Conservation (phyloP, 2,797 vertebrate genomes). For the Tamandua tetradactyla region DNA sequence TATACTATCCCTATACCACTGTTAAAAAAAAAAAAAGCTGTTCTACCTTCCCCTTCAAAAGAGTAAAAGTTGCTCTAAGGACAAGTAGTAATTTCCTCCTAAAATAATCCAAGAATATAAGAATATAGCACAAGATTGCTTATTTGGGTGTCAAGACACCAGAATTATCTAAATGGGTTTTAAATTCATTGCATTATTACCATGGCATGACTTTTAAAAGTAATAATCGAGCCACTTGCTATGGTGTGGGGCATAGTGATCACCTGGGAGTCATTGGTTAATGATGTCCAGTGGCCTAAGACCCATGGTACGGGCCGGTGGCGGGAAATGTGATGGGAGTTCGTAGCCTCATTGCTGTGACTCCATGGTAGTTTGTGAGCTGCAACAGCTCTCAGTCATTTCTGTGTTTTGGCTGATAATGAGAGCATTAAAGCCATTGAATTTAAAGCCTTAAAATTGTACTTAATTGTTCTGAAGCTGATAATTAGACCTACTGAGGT, state of each 20-base stretch:
- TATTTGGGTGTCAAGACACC: background rate
- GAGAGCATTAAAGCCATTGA: background rate
- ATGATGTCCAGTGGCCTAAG: background rate
- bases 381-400: background rate
- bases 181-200: background rate
- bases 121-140: background rate
- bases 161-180: background rate
- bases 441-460: slow-evolving; percentile 32
- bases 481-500: slow-evolving; percentile 32
- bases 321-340: background rate
- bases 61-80: background rate
- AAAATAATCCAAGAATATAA: background rate
- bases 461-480: slow-evolving; percentile 26
- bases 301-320: background rate
- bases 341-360: background rate
- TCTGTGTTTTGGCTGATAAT: background rate
- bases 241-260: background rate
- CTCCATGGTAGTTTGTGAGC: background rate
- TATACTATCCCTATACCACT: background rate
- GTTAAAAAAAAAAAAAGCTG: background rate
- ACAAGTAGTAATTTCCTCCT: background rate
- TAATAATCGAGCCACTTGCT: slow-evolving; percentile 37
- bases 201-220: background rate
- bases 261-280: background rate
- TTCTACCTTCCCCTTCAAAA: background rate